Conservation (phyloP, 2,113 vertebrate genomes). For the Perccottus glenii region DNA sequence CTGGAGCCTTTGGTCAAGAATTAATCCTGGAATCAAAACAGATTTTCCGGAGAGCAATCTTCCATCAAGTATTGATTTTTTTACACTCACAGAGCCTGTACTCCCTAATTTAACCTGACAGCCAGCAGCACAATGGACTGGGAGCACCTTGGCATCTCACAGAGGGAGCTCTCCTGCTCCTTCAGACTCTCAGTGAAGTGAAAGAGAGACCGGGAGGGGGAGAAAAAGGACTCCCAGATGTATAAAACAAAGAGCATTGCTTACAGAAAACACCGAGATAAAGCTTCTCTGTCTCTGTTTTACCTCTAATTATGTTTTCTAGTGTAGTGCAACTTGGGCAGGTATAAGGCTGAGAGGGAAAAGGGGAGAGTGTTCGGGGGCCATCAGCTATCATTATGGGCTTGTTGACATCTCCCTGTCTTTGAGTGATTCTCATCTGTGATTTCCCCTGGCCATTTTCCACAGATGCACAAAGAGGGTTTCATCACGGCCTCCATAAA, state of each 20-base stretch:
- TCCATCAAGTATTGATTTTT: slow-evolving; percentile 99
- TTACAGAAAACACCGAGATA: slow-evolving; percentile 72
- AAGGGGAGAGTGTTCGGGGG: slow-evolving; percentile 72
- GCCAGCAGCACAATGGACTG: slow-evolving; percentile 97
- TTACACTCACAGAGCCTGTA: slow-evolving; percentile 99
- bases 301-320: slow-evolving; percentile 87
- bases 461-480: slow-evolving; percentile 69
- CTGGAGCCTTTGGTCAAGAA: slow-evolving; percentile 96
- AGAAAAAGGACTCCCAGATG: slow-evolving; percentile 58
- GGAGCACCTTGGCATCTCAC: slow-evolving; percentile 96
- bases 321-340: slow-evolving; percentile 68
- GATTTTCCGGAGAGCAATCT: slow-evolving; percentile 99
- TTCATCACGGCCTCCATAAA: slow-evolving; percentile 70
- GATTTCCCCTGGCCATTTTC: slow-evolving; percentile 78
- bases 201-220: slow-evolving; percentile 63
- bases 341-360: slow-evolving; percentile 65
- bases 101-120: slow-evolving; percentile 99
- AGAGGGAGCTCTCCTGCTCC: slow-evolving; percentile 87
- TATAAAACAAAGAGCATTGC: slow-evolving; percentile 79
- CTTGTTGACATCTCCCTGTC: slow-evolving; percentile 81
- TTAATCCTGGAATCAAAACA: slow-evolving; percentile 99
- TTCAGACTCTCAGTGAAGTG: slow-evolving; percentile 80
- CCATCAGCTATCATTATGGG: slow-evolving; percentile 84
- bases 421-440: slow-evolving; percentile 79
- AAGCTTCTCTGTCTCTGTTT: slow-evolving; percentile 77